Evolutionary conservation across 2,888 invertebrate genomes (phyloP).

Genomic region (Ganaspis brasiliensis): DNA sequence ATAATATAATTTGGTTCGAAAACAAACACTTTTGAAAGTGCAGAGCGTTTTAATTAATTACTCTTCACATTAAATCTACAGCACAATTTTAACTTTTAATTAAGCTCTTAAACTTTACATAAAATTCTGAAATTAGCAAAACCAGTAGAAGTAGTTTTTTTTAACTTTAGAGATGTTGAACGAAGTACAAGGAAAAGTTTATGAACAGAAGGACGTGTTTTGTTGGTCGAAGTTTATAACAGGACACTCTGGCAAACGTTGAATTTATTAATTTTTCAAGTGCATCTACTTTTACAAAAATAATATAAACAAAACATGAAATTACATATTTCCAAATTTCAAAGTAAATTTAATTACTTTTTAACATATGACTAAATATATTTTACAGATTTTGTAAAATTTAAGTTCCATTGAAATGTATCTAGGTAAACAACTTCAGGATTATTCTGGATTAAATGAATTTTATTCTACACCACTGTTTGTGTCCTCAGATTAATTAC

Average conservation of each 20-base stretch:
- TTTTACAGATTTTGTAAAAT: too few relatives aligned
- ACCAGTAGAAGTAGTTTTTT: slow-evolving; percentile 1
- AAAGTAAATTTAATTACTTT: too few relatives aligned
- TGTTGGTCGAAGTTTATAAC: background rate
- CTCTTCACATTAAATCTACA: background rate
- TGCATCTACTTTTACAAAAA: background rate
- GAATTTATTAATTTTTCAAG: background rate
- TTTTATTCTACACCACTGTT: too few relatives aligned
- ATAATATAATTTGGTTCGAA: background rate
- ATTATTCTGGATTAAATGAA: too few relatives aligned
- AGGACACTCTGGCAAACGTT: background rate
- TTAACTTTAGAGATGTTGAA: background rate
- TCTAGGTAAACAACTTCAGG: too few relatives aligned
- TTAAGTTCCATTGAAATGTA: too few relatives aligned
- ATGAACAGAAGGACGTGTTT: background rate
- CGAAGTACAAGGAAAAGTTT: background rate
- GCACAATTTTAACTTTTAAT: slow-evolving; percentile 1
- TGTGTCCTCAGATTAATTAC: too few relatives aligned
- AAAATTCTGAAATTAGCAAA: background rate
- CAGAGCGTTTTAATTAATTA: background rate
- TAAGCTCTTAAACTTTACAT: background rate
- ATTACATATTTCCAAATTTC: too few relatives aligned
- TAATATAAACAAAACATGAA: background rate
- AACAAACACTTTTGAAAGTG: background rate
- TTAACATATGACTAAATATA: too few relatives aligned